Conservation (phyloP, 37 sponge, comb jelly and placozoan genomes). For the Spongilla lacustris region DNA sequence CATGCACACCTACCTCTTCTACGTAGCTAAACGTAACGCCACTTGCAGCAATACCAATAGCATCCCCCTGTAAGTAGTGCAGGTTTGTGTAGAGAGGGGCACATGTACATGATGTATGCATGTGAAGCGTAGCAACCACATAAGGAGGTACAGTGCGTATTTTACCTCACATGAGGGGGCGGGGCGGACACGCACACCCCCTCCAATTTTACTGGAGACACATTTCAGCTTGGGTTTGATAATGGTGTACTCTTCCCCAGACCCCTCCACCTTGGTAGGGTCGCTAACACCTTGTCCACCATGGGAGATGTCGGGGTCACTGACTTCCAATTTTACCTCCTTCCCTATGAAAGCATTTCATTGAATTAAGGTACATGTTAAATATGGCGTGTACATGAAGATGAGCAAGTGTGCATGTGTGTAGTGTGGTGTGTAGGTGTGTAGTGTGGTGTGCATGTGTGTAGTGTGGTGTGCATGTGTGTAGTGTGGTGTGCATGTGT, state of each 20-base stretch:
- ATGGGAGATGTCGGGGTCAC: neutral
- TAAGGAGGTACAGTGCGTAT: too few species aligned
- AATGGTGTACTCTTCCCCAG: neutral
- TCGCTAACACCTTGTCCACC: conserved; percentile 23
- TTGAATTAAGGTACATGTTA: neutral
- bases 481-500: neutral
- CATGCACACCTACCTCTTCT: conserved; percentile 60
- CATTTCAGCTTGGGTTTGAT: conserved; percentile 55
- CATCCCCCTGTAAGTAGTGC: conserved; percentile 22
- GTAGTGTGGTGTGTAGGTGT: neutral
- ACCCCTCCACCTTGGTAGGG: conserved; percentile 4
- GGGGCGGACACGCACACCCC: conserved; percentile 65
- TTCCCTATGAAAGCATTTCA: neutral
- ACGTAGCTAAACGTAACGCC: conserved; percentile 61
- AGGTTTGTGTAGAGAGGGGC: neutral
- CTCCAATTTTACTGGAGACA: conserved; percentile 27
- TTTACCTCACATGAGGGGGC: conserved; percentile 61
- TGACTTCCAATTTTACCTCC: conserved; percentile 6
- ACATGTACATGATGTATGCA: neutral
- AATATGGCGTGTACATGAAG: neutral
- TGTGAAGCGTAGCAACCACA: too few species aligned
- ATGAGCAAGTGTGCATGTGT: too few species aligned
- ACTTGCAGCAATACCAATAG: conserved; percentile 67
- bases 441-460: too few species aligned
- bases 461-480: neutral